These are phyloP conservation scores for Syngnathus typhle DNA, from an alignment of 2,113 vertebrate genomes.

Conservation along the genomic window DNA sequence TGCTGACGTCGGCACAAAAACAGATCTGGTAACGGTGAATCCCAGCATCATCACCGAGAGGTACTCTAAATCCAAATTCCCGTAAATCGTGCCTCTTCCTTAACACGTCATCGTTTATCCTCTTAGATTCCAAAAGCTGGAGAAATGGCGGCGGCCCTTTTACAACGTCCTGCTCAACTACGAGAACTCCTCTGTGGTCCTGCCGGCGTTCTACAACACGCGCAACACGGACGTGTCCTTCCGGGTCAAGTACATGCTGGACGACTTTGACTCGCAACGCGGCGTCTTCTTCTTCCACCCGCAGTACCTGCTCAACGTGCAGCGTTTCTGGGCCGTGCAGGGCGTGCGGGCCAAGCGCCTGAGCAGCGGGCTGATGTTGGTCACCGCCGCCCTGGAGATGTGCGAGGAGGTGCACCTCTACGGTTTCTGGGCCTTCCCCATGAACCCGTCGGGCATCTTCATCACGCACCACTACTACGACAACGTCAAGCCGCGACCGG, in stretches of 20 bases:
- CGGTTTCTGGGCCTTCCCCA: constrained; percentile 96
- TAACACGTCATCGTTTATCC: neutral
- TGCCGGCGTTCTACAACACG: constrained; percentile 95
- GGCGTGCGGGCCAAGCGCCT: constrained; percentile 89
- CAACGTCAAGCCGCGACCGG: constrained; percentile 95
- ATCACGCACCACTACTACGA: constrained; percentile 98
- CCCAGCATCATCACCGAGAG: constrained; percentile 96
- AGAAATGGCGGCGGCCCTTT: constrained; percentile 96
- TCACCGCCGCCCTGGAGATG: constrained; percentile 89
- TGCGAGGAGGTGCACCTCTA: constrained; percentile 96
- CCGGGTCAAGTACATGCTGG: constrained; percentile 91
- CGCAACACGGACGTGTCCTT: constrained; percentile 95
- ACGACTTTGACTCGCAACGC: constrained; percentile 86
- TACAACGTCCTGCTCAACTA: constrained; percentile 85
- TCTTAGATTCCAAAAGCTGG: constrained; percentile 88
- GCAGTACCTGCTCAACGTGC: constrained; percentile 90
- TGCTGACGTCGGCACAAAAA: constrained; percentile 87
- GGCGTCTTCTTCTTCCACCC: constrained; percentile 95
- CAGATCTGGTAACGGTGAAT: constrained; percentile 93
- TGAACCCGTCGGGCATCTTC: constrained; percentile 91
- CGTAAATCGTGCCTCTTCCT: neutral
- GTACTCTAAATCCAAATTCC: constrained; percentile 56
- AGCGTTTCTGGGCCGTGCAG: constrained; percentile 91
- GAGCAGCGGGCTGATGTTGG: constrained; percentile 93
- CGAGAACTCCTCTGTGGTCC: constrained; percentile 89